phyloP scores from a whole-genome alignment of 2,888 invertebrate genomes.

The Philopedon plagiatum region DNA sequence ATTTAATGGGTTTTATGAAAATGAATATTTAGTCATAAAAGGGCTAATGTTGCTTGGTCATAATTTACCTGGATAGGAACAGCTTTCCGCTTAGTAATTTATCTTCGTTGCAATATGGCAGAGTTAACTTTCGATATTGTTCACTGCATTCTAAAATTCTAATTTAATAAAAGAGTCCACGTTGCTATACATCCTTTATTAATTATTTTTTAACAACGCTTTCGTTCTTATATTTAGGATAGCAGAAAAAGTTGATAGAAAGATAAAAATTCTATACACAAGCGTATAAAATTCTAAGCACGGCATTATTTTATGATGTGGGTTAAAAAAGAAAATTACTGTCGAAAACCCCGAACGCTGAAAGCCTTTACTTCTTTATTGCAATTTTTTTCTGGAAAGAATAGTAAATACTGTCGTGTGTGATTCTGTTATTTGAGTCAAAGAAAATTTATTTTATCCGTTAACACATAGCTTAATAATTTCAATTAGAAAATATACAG shows the following conservation, averaged over 20 bases:
- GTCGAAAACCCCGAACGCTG: not conserved
- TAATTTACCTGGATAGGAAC: conserved; percentile 15
- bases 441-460: too few species aligned
- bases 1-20: conserved; percentile 9
- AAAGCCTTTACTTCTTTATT: not conserved
- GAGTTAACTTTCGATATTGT: conserved; percentile 8
- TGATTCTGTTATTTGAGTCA: too few species aligned
- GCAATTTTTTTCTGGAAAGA: not conserved
- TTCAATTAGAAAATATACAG: too few species aligned
- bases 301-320: conserved; percentile 1
- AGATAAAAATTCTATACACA: conserved; percentile 5
- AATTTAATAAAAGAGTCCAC: not conserved
- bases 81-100: not conserved
- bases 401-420: not conserved
- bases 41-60: conserved; percentile 8
- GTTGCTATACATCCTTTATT: not conserved
- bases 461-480: too few species aligned
- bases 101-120: conserved; percentile 13
- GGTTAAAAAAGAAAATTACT: not conserved
- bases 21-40: conserved; percentile 3
- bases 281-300: not conserved
- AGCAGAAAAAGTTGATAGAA: not conserved
- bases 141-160: not conserved
- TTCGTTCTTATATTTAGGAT: not conserved
- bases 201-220: not conserved